Conservation (phyloP, 1,140 invertebrate genomes). For the Drosophila erecta region DNA sequence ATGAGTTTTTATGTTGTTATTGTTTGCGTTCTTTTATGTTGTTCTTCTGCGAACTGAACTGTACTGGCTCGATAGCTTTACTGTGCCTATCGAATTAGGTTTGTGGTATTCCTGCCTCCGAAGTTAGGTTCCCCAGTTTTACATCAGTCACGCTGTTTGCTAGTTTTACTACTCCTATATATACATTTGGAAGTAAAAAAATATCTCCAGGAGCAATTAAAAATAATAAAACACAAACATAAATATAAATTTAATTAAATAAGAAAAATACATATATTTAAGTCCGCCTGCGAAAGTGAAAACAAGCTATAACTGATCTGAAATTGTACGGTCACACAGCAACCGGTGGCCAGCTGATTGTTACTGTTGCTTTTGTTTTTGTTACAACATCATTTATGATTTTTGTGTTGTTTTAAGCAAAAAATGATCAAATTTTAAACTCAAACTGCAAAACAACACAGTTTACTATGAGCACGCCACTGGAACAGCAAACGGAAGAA, state of each 20-base stretch:
- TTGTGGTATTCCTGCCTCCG: neutral
- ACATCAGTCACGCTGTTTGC: too few species aligned
- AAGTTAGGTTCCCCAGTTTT: too few species aligned
- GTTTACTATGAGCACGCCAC: constrained; percentile 85
- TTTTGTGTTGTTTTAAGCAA: constrained; percentile 29
- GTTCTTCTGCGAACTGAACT: constrained; percentile 36
- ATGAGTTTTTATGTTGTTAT: constrained; percentile 59
- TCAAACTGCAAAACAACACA: constrained; percentile 29
- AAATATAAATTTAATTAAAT: too few species aligned
- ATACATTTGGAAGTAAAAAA: too few species aligned
- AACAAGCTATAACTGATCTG: neutral
- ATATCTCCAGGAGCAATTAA: too few species aligned
- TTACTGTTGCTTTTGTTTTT: constrained; percentile 69
- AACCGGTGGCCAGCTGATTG: constrained; percentile 24
- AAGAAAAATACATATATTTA: too few species aligned
- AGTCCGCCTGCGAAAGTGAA: neutral
- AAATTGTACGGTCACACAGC: constrained; percentile 9
- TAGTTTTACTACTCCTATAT: too few species aligned
- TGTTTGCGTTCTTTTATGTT: constrained; percentile 67
- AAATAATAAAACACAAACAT: too few species aligned
- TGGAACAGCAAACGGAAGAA: constrained; percentile 93
- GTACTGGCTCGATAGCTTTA: constrained; percentile 9
- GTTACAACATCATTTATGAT: constrained; percentile 35
- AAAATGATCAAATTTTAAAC: constrained; percentile 20
- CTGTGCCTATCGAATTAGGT: neutral